Conservation (phyloP, 2,113 vertebrate species). For the Indicator indicator region DNA sequence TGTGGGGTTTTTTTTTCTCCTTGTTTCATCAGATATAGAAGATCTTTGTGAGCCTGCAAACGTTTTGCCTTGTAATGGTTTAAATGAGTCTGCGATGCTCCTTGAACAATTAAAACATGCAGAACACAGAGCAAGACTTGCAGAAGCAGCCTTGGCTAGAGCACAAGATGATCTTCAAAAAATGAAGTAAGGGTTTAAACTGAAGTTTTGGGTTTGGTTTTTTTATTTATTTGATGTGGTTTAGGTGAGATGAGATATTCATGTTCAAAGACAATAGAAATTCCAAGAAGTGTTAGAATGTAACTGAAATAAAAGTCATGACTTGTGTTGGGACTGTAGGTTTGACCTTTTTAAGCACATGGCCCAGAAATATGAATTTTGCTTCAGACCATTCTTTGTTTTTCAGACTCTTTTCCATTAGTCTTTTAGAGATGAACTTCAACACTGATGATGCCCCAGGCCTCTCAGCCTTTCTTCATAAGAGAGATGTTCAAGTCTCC, state of each 20-base stretch:
- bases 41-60: slow-evolving; percentile 77
- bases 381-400: background rate
- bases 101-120: slow-evolving; percentile 76
- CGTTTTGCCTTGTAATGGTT: slow-evolving; percentile 7
- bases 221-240: background rate
- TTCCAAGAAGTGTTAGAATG: background rate
- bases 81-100: slow-evolving; percentile 51
- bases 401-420: background rate
- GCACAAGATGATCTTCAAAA: slow-evolving; percentile 89
- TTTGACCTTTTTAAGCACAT: background rate
- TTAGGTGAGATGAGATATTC: background rate
- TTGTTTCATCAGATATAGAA: slow-evolving; percentile 82
- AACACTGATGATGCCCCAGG: background rate
- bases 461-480: background rate
- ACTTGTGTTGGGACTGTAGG: background rate
- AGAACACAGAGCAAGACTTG: slow-evolving; percentile 80
- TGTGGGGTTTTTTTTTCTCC: background rate
- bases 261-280: background rate
- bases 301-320: background rate
- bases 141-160: slow-evolving; percentile 84
- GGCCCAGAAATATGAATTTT: background rate
- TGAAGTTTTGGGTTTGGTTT: background rate
- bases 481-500: too few species aligned
- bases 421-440: background rate
- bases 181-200: slow-evolving; percentile 81